A percentile compares a stretch with the other conserved stretches of the same genome.
Evolutionary conservation across 2,797 vertebrate genomes (phyloP).

Genomic region (Carcharodon carcharias): DNA sequence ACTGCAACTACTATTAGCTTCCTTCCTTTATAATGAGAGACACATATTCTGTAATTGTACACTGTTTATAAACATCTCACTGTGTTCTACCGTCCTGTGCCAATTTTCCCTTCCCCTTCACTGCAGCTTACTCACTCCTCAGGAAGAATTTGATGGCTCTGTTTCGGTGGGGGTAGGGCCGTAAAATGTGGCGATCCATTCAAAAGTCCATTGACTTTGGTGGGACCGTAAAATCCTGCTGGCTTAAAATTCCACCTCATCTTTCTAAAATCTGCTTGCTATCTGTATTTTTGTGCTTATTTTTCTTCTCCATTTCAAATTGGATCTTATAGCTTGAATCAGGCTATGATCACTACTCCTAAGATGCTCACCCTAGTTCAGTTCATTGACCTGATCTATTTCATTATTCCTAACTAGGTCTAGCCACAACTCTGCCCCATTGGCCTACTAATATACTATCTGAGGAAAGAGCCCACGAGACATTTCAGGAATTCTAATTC

Average conservation of each 20-base stretch:
- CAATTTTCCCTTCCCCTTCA: not conserved
- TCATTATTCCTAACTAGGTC: not conserved
- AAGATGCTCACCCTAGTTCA: not conserved
- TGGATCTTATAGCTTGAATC: not conserved
- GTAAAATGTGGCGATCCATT: no score
- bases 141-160: no score
- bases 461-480: not conserved
- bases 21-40: not conserved
- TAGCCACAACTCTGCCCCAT: not conserved
- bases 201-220: no score
- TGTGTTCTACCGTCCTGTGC: not conserved
- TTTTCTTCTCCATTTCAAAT: not conserved
- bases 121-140: not conserved
- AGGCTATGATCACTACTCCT: not conserved
- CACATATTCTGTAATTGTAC: not conserved
- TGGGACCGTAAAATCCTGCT: no score
- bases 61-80: not conserved
- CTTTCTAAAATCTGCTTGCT: not conserved
- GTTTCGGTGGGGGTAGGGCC: no score
- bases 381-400: not conserved
- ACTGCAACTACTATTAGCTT: not conserved
- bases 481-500: not conserved
- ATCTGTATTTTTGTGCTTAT: not conserved
- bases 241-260: not conserved
- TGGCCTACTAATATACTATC: not conserved